These are phyloP conservation scores for Tetragonula carbonaria DNA, from an alignment of 2,888 invertebrate species.

Conservation along the genomic window DNA sequence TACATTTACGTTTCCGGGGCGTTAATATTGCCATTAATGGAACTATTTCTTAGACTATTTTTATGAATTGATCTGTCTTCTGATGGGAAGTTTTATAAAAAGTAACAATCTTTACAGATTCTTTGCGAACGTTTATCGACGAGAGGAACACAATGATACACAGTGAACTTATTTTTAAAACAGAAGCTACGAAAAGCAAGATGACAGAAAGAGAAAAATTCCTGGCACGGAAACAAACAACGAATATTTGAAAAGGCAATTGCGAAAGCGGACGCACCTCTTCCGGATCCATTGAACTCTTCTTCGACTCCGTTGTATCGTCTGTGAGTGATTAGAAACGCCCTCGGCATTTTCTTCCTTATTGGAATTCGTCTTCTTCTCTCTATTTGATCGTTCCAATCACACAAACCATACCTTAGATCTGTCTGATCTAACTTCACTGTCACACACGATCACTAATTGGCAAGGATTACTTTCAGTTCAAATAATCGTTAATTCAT, in stretches of 20 bases:
- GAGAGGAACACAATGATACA: not conserved
- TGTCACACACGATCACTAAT: constrained; percentile 56
- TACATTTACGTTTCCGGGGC: constrained; percentile 12
- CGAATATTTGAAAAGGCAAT: not conserved
- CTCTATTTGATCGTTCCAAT: constrained; percentile 18
- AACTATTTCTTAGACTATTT: not conserved
- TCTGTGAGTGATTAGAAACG: constrained; percentile 87
- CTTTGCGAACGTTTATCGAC: too few relatives aligned
- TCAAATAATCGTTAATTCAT: not conserved
- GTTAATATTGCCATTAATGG: constrained; percentile 12
- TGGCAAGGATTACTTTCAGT: not conserved
- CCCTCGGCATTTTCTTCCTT: constrained; percentile 86
- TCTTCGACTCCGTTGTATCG: constrained; percentile 84
- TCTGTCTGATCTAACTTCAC: constrained; percentile 30
- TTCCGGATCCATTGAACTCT: constrained; percentile 76
- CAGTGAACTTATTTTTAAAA: constrained; percentile 24
- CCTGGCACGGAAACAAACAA: constrained; percentile 13
- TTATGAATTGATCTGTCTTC: not conserved
- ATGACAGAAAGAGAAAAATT: not conserved
- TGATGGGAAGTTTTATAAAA: not conserved
- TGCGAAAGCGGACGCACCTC: constrained; percentile 71
- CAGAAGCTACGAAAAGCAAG: not conserved
- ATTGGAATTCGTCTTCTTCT: constrained; percentile 23
- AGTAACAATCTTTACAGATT: not conserved
- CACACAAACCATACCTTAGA: constrained; percentile 52